Percentiles rank a stretch among this genome's conserved stretches.
phyloP scores from a whole-genome alignment of 2,797 vertebrate species.

The Lepidocolaptes lacrymiger region DNA sequence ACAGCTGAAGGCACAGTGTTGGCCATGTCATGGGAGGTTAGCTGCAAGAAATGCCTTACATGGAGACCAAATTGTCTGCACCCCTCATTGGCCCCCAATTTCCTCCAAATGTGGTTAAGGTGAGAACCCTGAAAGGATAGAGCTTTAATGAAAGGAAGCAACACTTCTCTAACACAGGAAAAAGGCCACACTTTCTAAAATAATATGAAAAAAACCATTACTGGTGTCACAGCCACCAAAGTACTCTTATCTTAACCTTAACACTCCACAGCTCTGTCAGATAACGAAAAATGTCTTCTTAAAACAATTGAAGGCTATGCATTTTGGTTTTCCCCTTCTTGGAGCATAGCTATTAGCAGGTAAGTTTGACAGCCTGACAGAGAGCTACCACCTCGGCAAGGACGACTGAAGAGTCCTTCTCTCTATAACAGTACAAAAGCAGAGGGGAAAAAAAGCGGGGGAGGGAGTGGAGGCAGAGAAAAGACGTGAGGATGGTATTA shows the following conservation, averaged over 20 bases:
- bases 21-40: neutral
- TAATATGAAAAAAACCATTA: neutral
- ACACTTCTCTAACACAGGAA: neutral
- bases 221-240: neutral
- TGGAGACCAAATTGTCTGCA: fast-evolving
- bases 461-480: neutral
- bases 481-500: neutral
- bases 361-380: slow-evolving; percentile 31
- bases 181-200: neutral
- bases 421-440: neutral
- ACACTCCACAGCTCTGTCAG: neutral
- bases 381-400: slow-evolving; percentile 22
- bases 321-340: neutral
- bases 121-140: neutral
- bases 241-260: neutral
- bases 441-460: neutral
- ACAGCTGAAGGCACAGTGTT: neutral
- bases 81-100: neutral
- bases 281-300: slow-evolving; percentile 27
- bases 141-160: neutral
- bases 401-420: neutral
- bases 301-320: neutral
- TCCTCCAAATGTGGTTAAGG: neutral
- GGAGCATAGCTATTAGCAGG: neutral
- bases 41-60: neutral